Evolutionary conservation across 2,888 invertebrate species (phyloP).

Genomic region (Chymomyza procnemis): DNA sequence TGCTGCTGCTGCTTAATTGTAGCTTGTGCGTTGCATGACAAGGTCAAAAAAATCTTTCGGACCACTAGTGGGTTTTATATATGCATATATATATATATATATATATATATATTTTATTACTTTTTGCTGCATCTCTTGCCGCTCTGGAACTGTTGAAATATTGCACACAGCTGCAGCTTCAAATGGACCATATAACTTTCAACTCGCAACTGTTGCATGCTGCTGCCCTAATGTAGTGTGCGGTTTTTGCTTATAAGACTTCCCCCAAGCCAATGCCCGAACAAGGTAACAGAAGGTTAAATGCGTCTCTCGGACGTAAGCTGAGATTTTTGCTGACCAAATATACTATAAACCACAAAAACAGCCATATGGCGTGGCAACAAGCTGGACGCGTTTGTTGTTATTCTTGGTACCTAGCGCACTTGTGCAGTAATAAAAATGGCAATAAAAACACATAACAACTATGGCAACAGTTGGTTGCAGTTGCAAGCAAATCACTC

Average conservation of each 20-base stretch:
- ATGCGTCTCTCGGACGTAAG: slow-evolving; percentile 34
- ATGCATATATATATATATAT: not conserved
- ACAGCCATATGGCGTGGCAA: slow-evolving; percentile 45
- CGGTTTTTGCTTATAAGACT: slow-evolving; percentile 69
- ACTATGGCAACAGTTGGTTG: slow-evolving; percentile 22
- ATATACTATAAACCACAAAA: slow-evolving; percentile 43
- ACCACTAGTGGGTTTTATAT: slow-evolving; percentile 20
- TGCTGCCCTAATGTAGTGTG: slow-evolving; percentile 34
- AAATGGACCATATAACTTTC: slow-evolving; percentile 70
- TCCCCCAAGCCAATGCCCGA: slow-evolving; percentile 47
- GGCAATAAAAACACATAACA: slow-evolving; percentile 30
- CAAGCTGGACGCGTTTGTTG: not conserved
- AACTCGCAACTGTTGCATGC: slow-evolving; percentile 62
- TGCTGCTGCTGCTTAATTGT: slow-evolving; percentile 34
- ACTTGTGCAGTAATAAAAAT: slow-evolving; percentile 50
- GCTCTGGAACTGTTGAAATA: slow-evolving; percentile 31
- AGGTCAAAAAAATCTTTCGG: slow-evolving; percentile 23
- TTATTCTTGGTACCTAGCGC: slow-evolving; percentile 40
- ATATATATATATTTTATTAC: not conserved
- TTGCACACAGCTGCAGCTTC: slow-evolving; percentile 69
- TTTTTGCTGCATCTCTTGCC: slow-evolving; percentile 6
- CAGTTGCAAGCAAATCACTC: slow-evolving; percentile 65
- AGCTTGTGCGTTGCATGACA: slow-evolving; percentile 37
- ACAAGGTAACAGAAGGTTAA: slow-evolving; percentile 53
- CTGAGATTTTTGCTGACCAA: slow-evolving; percentile 70